Conservation (phyloP, 2,888 invertebrate species). For the Carcina quercana region DNA sequence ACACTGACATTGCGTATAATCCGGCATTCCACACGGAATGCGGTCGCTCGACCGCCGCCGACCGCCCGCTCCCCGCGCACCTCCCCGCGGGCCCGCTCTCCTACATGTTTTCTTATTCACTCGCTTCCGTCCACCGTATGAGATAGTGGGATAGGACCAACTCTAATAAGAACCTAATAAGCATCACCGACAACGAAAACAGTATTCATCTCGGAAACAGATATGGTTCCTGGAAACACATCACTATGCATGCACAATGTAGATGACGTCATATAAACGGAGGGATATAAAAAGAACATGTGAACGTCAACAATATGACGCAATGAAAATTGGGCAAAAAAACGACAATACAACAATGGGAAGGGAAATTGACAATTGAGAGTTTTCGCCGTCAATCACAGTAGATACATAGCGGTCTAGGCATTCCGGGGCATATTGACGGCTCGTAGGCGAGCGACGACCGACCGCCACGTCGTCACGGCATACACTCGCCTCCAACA, state of each 20-base stretch:
- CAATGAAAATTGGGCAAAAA: neutral
- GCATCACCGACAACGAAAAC: conserved; percentile 14
- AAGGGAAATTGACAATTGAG: neutral
- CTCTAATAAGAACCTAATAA: conserved; percentile 50
- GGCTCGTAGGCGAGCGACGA: conserved; percentile 26
- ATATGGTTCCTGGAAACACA: conserved; percentile 14
- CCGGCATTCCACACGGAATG: conserved; percentile 71
- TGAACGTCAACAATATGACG: conserved; percentile 12
- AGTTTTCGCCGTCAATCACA: conserved; percentile 23
- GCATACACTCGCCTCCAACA: conserved; percentile 34
- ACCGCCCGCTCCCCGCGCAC: conserved; percentile 42
- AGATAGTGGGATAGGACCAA: conserved; percentile 56
- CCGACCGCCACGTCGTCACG: conserved; percentile 60
- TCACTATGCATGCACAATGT: conserved; percentile 13
- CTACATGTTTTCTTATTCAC: conserved; percentile 63
- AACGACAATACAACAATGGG: neutral
- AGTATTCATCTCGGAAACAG: neutral
- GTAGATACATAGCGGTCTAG: conserved; percentile 23
- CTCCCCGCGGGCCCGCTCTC: conserved; percentile 44
- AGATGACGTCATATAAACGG: conserved; percentile 35
- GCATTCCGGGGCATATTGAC: conserved; percentile 45
- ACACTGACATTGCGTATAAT: conserved; percentile 71
- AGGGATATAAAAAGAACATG: conserved; percentile 2
- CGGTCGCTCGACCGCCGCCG: conserved; percentile 61
- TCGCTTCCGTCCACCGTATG: conserved; percentile 64